Conservation (phyloP, 1,140 invertebrate genomes). For the Stegodyphus mimosarum region DNA sequence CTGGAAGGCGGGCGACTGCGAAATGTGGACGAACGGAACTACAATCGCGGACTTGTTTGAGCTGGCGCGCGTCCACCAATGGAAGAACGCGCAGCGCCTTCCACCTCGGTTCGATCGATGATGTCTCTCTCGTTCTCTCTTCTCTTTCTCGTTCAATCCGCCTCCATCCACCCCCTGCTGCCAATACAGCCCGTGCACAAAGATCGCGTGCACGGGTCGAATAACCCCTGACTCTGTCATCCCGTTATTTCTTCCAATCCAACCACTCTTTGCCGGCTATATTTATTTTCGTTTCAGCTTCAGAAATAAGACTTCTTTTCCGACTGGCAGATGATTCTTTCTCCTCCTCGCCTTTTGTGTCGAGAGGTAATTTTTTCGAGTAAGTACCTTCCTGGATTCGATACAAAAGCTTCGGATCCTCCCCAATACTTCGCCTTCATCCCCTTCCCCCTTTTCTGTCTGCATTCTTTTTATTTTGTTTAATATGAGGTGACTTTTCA, state of each 20-base stretch:
- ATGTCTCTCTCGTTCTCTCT: not conserved
- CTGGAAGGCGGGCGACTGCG: not conserved
- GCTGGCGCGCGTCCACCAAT: conserved; percentile 6
- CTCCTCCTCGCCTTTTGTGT: not conserved
- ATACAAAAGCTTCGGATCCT: not conserved
- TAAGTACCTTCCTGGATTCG: conserved; percentile 3
- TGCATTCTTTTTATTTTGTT: no score
- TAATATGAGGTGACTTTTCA: no score
- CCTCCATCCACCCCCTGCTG: not conserved
- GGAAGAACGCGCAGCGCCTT: not conserved
- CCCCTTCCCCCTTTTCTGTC: no score
- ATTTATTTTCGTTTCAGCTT: conserved; percentile 14
- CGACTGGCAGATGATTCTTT: not conserved
- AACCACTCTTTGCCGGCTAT: not conserved
- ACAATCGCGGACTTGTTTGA: not conserved
- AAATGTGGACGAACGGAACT: not conserved
- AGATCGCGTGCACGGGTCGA: conserved; percentile 31
- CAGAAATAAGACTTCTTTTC: conserved; percentile 15
- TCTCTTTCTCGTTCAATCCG: not conserved
- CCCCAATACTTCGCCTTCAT: no score
- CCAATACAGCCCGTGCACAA: conserved; percentile 5
- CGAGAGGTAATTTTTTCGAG: not conserved
- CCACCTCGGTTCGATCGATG: conserved; percentile 6
- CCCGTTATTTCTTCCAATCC: conserved; percentile 8
- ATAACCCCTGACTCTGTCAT: not conserved